Conservation (phyloP, 2,113 vertebrate species). For the Pionites leucogaster region DNA sequence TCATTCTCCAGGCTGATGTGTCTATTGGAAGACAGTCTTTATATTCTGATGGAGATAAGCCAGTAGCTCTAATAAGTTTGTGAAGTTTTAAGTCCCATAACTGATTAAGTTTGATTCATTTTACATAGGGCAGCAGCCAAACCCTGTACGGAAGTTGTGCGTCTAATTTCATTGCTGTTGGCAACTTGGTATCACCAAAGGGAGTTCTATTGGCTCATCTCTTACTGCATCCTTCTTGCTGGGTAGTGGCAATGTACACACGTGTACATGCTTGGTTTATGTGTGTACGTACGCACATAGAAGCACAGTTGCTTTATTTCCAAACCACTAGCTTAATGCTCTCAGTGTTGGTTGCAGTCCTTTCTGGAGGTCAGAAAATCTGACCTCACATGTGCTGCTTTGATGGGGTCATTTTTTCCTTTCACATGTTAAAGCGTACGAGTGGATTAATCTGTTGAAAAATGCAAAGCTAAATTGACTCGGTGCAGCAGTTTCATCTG, state of each 20-base stretch:
- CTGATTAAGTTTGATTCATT: constrained; percentile 8
- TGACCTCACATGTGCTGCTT: background rate
- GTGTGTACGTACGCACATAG: fast-evolving
- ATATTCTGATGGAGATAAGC: background rate
- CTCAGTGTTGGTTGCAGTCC: too few species aligned
- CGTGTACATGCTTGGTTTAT: fast-evolving
- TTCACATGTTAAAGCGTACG: background rate
- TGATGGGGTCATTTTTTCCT: background rate
- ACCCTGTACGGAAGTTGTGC: background rate
- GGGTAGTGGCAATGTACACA: fast-evolving
- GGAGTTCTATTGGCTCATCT: background rate
- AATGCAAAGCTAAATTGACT: background rate
- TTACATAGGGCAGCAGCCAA: constrained; percentile 22
- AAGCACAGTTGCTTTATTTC: background rate
- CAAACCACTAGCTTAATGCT: background rate
- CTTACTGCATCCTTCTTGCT: background rate
- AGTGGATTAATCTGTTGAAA: background rate
- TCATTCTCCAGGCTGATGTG: constrained; percentile 1
- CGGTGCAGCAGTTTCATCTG: background rate
- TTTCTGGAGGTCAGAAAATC: background rate
- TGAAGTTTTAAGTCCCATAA: constrained; percentile 6
- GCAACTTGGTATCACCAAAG: background rate
- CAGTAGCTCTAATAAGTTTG: background rate
- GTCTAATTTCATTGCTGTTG: background rate
- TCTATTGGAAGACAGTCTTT: constrained; percentile 9